Evolutionary conservation across 2,888 invertebrate genomes (phyloP).

Genomic region (Gibbula magus): DNA sequence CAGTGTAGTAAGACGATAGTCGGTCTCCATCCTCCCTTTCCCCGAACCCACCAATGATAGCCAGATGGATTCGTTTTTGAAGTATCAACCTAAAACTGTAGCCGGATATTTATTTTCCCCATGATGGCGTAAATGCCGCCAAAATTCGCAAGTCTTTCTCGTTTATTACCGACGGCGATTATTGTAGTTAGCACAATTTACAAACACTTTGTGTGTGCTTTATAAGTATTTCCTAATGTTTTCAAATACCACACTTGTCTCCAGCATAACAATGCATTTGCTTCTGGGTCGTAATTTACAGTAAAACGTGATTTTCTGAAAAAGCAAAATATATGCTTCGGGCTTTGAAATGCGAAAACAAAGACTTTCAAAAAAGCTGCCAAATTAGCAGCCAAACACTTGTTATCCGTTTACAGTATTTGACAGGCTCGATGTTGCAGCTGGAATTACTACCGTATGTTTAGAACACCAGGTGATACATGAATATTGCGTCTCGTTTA

Average conservation of each 20-base stretch:
- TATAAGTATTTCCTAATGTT: background rate
- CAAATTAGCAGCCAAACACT: no score
- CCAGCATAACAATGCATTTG: background rate
- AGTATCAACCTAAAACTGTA: background rate
- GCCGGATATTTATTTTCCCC: background rate
- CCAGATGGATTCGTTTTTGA: background rate
- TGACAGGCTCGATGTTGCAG: no score
- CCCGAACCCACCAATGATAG: background rate
- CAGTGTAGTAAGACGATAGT: background rate
- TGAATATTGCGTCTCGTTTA: no score
- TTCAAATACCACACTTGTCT: background rate
- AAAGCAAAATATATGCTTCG: background rate
- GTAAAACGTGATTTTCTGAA: background rate
- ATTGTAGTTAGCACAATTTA: background rate
- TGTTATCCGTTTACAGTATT: no score
- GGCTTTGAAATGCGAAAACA: background rate
- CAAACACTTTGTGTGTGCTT: background rate
- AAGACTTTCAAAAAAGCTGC: background rate
- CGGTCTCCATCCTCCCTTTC: background rate
- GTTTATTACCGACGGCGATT: background rate
- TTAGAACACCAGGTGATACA: no score
- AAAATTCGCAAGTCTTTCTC: background rate
- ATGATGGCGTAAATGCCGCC: background rate
- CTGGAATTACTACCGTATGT: no score
- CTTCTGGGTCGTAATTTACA: background rate